Percentiles rank a stretch among this genome's conserved stretches.
phyloP scores from a whole-genome alignment of 2,888 invertebrate genomes.

The Tachystola acroxantha region DNA sequence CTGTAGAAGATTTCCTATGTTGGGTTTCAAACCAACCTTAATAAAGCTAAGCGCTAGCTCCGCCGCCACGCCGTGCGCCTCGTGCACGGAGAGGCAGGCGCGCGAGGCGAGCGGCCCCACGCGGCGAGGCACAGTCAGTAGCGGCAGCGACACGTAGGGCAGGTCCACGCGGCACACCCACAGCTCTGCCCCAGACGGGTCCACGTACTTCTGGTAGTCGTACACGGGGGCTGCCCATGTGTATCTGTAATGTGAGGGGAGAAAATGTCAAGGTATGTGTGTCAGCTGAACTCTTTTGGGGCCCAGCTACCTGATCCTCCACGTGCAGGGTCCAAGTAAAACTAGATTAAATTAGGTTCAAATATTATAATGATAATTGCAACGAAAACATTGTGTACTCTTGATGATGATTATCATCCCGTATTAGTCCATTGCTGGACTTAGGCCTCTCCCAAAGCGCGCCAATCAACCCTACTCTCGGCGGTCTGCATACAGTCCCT shows the following conservation, averaged over 20 bases:
- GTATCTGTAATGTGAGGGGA: slow-evolving; percentile 36
- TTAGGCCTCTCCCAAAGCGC: no score
- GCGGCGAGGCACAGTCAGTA: slow-evolving; percentile 31
- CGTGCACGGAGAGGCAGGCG: slow-evolving; percentile 39
- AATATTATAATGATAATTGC: not conserved
- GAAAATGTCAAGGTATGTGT: no score
- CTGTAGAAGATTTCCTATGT: no score
- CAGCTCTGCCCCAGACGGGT: slow-evolving; percentile 34
- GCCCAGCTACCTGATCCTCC: no score
- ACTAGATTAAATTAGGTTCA: not conserved
- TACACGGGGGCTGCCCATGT: slow-evolving; percentile 56
- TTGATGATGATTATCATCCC: no score
- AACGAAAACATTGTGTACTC: no score
- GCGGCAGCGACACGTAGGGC: slow-evolving; percentile 48
- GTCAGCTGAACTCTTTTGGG: no score
- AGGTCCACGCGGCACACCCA: slow-evolving; percentile 54
- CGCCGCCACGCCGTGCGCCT: slow-evolving; percentile 57
- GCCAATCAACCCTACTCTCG: no score
- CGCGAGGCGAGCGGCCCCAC: slow-evolving; percentile 49
- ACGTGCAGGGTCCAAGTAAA: not conserved
- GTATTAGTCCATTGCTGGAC: no score
- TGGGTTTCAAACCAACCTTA: no score
- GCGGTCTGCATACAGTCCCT: no score
- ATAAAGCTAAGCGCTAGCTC: slow-evolving; percentile 47
- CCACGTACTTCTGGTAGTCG: slow-evolving; percentile 46